These are phyloP conservation scores for Mastomys natalensis DNA, from an alignment of 2,113 vertebrate genomes.

Conservation along the genomic window DNA sequence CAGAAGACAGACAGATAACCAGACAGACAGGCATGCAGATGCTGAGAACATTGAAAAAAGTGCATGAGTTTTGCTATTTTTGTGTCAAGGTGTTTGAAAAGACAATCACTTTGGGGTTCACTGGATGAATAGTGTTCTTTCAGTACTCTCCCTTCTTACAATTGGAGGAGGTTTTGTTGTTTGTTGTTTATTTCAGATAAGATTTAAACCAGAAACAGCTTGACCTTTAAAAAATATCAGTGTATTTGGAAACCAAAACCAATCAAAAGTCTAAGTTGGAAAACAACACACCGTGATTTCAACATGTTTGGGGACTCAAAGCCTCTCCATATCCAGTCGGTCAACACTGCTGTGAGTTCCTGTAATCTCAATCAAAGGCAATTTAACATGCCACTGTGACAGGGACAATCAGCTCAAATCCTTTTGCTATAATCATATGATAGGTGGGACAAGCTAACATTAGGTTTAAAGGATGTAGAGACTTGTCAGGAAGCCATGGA, in stretches of 20 bases:
- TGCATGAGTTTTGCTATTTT: slow-evolving; percentile 8
- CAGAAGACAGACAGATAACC: background rate
- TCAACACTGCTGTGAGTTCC: background rate
- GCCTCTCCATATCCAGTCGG: background rate
- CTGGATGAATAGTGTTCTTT: slow-evolving; percentile 29
- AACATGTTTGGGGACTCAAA: background rate
- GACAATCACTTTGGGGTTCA: slow-evolving; percentile 28
- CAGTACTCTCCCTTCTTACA: slow-evolving; percentile 13
- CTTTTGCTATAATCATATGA: background rate
- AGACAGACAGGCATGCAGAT: background rate
- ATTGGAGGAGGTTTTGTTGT: slow-evolving; percentile 42
- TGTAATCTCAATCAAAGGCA: slow-evolving; percentile 27
- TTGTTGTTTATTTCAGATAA: slow-evolving; percentile 53
- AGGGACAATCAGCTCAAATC: background rate
- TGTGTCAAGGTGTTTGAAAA: slow-evolving; percentile 35
- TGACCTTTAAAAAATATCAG: slow-evolving; percentile 42
- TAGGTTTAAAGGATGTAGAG: slow-evolving; percentile 4
- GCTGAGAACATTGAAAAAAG: background rate
- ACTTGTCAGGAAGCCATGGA: background rate
- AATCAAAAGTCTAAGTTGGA: background rate
- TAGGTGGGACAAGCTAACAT: background rate
- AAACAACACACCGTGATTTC: slow-evolving; percentile 19
- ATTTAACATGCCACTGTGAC: background rate
- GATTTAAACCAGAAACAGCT: slow-evolving; percentile 63
- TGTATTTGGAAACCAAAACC: slow-evolving; percentile 23